A percentile compares a stretch with the other conserved stretches of the same genome.
Conservation (phyloP, 2,888 invertebrate genomes). For the Cylloceria caligata region DNA sequence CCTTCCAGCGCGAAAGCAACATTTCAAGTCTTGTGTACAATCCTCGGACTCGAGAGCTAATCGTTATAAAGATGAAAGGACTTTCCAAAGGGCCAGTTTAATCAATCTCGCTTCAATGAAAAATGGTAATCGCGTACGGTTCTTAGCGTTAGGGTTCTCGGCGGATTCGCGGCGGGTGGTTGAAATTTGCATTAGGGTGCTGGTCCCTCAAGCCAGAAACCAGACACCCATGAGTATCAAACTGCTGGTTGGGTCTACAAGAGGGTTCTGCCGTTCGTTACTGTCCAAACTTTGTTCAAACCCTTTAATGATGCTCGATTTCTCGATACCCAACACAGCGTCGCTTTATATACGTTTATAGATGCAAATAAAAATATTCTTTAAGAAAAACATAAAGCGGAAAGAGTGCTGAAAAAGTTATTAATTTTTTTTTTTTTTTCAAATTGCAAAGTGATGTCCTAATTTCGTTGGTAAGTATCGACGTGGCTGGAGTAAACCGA, state of each 20-base stretch:
- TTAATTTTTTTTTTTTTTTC: constrained; percentile 60
- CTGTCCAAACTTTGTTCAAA: constrained; percentile 53
- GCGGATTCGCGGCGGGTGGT: constrained; percentile 10
- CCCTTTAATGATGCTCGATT: constrained; percentile 52
- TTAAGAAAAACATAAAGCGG: constrained; percentile 2
- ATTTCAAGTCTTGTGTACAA: constrained; percentile 9
- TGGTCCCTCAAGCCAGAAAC: constrained; percentile 50
- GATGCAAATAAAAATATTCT: constrained; percentile 31
- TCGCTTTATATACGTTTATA: not conserved
- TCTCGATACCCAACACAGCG: constrained; percentile 33
- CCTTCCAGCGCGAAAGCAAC: not conserved
- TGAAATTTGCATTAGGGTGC: constrained; percentile 63
- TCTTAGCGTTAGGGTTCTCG: constrained; percentile 23
- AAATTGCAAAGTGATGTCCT: constrained; percentile 78
- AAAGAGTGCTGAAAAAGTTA: constrained; percentile 47
- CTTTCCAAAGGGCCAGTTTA: constrained; percentile 56
- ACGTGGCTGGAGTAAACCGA: constrained; percentile 34
- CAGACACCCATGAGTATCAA: constrained; percentile 57
- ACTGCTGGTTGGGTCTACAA: constrained; percentile 19
- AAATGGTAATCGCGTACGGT: constrained; percentile 62
- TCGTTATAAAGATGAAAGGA: constrained; percentile 62
- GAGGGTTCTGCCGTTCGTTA: constrained; percentile 41
- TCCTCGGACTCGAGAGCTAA: constrained; percentile 32
- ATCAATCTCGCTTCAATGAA: constrained; percentile 65
- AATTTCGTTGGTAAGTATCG: constrained; percentile 74